Conservation (phyloP, 2,888 invertebrate species). For the Polydesmus complanatus region DNA sequence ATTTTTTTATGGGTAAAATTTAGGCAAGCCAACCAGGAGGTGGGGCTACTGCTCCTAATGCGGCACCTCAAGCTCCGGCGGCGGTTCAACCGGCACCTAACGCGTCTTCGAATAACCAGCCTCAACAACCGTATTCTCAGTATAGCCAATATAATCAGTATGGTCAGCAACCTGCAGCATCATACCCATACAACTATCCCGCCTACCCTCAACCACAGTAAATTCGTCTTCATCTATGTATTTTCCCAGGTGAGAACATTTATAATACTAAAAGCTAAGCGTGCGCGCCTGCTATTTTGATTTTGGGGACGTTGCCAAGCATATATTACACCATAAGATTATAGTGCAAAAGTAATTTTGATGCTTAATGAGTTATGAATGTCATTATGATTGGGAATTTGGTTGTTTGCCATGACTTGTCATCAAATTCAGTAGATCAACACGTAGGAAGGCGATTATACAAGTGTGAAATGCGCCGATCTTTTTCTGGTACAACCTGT, state of each 20-base stretch:
- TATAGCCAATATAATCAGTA: conserved; percentile 18
- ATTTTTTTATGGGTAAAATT: not conserved
- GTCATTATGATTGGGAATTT: not conserved
- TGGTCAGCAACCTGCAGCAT: not conserved
- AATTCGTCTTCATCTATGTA: not conserved
- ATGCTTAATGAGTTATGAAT: not conserved
- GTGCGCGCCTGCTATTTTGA: not conserved
- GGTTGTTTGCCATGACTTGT: not conserved
- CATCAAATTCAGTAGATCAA: not conserved
- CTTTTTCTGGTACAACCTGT: not conserved
- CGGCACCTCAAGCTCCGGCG: not conserved
- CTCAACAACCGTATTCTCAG: conserved; percentile 17
- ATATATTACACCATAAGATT: not conserved
- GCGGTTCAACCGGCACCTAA: not conserved
- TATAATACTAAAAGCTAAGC: not conserved
- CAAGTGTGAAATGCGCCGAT: not conserved
- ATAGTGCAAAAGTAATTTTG: not conserved
- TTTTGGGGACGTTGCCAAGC: not conserved
- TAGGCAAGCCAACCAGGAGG: not conserved
- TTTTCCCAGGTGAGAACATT: not conserved
- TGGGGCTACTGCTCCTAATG: not conserved
- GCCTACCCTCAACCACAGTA: conserved; percentile 15
- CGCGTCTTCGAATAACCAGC: not conserved
- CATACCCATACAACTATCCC: conserved; percentile 13
- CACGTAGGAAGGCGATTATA: not conserved